Evolutionary conservation across 1,140 invertebrate genomes (phyloP).

Genomic region (Solenopsis invicta): DNA sequence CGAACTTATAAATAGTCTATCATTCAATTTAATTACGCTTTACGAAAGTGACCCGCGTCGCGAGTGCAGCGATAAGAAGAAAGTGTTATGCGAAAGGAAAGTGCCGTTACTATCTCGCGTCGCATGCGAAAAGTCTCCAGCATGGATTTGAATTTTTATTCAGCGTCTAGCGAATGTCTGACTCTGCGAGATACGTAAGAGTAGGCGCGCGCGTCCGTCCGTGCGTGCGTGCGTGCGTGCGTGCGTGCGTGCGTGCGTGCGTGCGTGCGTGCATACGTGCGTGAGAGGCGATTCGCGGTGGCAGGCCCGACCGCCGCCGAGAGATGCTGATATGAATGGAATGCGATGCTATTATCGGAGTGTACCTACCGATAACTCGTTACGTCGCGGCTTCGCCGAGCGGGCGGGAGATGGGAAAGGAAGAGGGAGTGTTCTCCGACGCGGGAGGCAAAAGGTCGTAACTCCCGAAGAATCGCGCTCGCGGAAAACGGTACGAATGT

Average conservation of each 20-base stretch:
- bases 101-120: background rate
- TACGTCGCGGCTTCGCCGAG: conserved; percentile 49
- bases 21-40: conserved; percentile 3
- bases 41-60: background rate
- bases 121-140: conserved; percentile 2
- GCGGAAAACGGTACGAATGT: background rate
- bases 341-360: conserved; percentile 84
- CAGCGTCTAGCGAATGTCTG: background rate
- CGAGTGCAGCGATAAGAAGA: background rate
- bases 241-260: background rate
- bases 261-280: background rate
- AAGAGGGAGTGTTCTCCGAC: conserved; percentile 29
- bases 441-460: conserved; percentile 58
- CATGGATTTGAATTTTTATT: conserved; percentile 9
- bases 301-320: conserved; percentile 55
- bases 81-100: background rate
- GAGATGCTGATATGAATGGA: conserved; percentile 84
- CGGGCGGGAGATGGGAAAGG: background rate
- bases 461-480: conserved; percentile 57
- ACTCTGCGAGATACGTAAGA: background rate
- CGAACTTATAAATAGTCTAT: conserved; percentile 10
- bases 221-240: background rate
- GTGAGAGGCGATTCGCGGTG: conserved; percentile 57
- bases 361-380: conserved; percentile 81
- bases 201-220: too few relatives aligned